Evolutionary conservation across 2,797 vertebrate genomes (phyloP).

Genomic region (Peromyscus attwateri): DNA sequence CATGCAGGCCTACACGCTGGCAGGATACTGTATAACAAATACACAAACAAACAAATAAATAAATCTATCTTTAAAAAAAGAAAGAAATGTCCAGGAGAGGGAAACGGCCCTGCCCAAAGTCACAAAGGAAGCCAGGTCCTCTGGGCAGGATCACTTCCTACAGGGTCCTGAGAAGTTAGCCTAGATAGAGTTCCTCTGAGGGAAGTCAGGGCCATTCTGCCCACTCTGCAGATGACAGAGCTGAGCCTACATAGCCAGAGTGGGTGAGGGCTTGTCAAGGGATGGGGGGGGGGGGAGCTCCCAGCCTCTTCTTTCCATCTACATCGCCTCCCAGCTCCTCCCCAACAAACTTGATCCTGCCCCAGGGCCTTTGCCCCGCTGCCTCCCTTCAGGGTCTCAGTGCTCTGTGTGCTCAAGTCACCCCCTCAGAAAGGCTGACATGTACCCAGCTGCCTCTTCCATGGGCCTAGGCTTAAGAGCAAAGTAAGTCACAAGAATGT

Average conservation of each 20-base stretch:
- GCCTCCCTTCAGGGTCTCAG: background rate
- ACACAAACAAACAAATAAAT: too few species aligned
- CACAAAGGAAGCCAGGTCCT: background rate
- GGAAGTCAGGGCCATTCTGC: accelerated
- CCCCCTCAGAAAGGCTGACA: background rate
- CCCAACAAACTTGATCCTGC: background rate
- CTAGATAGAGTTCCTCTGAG: background rate
- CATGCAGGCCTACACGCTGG: too few species aligned
- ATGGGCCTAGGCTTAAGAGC: background rate
- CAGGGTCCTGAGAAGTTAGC: background rate
- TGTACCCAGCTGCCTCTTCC: background rate
- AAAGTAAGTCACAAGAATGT: background rate
- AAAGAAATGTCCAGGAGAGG: background rate
- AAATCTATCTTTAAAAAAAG: too few species aligned
- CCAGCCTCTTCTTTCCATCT: background rate
- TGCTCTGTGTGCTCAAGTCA: background rate
- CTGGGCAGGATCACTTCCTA: background rate
- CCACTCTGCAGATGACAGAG: background rate
- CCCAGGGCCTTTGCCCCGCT: background rate
- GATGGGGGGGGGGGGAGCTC: background rate
- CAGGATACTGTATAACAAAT: too few species aligned
- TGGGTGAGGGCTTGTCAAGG: too few species aligned
- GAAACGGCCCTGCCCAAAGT: background rate
- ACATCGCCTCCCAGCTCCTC: background rate
- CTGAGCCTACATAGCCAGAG: background rate